These are phyloP conservation scores for Phylloscopus trochilus DNA, from an alignment of 2,113 vertebrate species.

Conservation along the genomic window DNA sequence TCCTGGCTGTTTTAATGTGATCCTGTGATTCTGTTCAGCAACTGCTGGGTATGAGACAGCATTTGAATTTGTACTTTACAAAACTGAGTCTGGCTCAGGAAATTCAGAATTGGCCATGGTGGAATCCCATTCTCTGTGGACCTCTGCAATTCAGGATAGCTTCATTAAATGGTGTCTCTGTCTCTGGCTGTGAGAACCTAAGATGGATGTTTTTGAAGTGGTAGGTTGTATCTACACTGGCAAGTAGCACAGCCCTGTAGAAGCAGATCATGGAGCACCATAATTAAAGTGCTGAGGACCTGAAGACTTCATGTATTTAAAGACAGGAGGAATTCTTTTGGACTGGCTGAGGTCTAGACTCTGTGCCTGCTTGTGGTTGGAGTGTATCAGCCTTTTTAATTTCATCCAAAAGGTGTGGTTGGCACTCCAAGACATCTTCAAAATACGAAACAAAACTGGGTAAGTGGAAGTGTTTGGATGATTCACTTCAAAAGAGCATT, in stretches of 20 bases:
- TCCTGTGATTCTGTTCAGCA: background rate
- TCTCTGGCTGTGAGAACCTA: background rate
- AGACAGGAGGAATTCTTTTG: conserved; percentile 25
- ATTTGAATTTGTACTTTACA: background rate
- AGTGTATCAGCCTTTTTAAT: conserved; percentile 39
- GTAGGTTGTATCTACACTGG: background rate
- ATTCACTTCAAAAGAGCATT: conserved; percentile 38
- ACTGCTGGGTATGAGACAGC: background rate
- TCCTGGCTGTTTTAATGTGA: background rate
- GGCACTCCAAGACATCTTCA: conserved; percentile 8
- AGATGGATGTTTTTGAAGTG: background rate
- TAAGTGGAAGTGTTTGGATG: conserved; percentile 12
- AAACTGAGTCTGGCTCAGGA: background rate
- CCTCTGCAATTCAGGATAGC: background rate
- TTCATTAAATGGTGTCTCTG: background rate
- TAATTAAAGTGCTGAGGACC: conserved; percentile 15
- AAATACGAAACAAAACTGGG: conserved; percentile 1
- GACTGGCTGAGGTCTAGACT: conserved; percentile 50
- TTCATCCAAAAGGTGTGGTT: conserved; percentile 44
- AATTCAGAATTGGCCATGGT: background rate
- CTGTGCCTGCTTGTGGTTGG: conserved; percentile 34
- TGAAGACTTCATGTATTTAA: background rate
- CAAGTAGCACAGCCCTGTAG: background rate
- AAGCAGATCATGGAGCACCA: background rate
- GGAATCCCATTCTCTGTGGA: background rate